Evolutionary conservation across 2,113 vertebrate genomes (phyloP).

Genomic region (Barnardius zonarius): DNA sequence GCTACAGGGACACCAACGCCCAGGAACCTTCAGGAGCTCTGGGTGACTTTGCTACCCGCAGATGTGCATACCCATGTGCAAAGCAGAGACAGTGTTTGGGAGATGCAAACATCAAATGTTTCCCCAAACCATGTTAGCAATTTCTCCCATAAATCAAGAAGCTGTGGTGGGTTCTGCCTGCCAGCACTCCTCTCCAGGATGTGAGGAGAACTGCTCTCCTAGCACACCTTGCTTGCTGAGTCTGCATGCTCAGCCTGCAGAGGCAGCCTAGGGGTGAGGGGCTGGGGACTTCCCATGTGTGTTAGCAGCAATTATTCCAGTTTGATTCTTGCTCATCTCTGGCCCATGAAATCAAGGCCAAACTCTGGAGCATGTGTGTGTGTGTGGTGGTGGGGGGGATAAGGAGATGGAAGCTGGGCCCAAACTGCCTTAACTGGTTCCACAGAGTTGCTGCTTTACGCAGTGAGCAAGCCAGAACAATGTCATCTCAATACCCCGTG

Average conservation of each 20-base stretch:
- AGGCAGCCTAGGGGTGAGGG: not conserved
- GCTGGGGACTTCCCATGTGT: not conserved
- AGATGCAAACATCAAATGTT: not conserved
- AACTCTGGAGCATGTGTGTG: not conserved
- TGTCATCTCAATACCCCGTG: conserved; percentile 65
- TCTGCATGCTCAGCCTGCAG: not conserved
- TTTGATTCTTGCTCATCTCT: conserved; percentile 52
- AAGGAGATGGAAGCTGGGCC: conserved; percentile 26
- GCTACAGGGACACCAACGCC: not conserved
- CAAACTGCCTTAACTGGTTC: conserved; percentile 66
- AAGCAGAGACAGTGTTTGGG: not conserved
- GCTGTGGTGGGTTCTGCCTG: not conserved
- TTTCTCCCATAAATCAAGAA: not conserved
- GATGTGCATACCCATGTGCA: not conserved
- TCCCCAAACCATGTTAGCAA: not conserved
- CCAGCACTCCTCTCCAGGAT: not conserved
- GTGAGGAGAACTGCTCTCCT: not conserved
- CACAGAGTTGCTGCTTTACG: conserved; percentile 54
- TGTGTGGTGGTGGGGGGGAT: not conserved
- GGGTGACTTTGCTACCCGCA: not conserved
- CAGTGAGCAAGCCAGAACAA: conserved; percentile 70
- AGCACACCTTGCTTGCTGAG: not conserved
- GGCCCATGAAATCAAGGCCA: conserved; percentile 53
- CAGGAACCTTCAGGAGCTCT: not conserved
- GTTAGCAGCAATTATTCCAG: conserved; percentile 9